Evolutionary conservation across 2,888 invertebrate genomes (phyloP).

Genomic region (Aspidiotus rigidus): DNA sequence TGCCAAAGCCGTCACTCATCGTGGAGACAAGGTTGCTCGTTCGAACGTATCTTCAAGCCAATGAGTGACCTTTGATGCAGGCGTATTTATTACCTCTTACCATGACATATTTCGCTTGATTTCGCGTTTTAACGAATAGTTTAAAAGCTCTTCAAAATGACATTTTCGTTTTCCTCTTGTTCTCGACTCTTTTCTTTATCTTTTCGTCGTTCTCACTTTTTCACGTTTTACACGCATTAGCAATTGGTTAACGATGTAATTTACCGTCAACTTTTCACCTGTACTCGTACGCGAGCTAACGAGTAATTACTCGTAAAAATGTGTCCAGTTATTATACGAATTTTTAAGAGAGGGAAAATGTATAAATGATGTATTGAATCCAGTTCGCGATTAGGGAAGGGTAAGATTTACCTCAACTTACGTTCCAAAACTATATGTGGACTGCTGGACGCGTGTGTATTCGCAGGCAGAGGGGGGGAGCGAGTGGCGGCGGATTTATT

Average conservation of each 20-base stretch:
- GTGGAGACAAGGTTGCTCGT: neutral
- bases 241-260: too few species aligned
- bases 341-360: too few species aligned
- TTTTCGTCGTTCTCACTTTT: too few species aligned
- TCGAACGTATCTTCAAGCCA: neutral
- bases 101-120: conserved; percentile 2
- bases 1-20: neutral
- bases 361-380: conserved; percentile 6
- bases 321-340: too few species aligned
- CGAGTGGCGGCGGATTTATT: conserved; percentile 13
- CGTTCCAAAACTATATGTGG: conserved; percentile 18
- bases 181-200: too few species aligned
- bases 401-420: conserved; percentile 9
- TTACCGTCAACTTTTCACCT: too few species aligned
- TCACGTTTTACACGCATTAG: too few species aligned
- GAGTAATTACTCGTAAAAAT: too few species aligned
- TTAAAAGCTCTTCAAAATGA: neutral
- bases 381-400: conserved; percentile 25
- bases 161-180: neutral
- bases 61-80: neutral
- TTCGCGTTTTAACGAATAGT: conserved; percentile 2
- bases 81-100: neutral
- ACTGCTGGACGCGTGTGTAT: conserved; percentile 14
- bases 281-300: too few species aligned
- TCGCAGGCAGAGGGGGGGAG: conserved; percentile 3